These are phyloP conservation scores for Ondatra zibethicus DNA, from an alignment of 2,113 vertebrate species.

Conservation along the genomic window DNA sequence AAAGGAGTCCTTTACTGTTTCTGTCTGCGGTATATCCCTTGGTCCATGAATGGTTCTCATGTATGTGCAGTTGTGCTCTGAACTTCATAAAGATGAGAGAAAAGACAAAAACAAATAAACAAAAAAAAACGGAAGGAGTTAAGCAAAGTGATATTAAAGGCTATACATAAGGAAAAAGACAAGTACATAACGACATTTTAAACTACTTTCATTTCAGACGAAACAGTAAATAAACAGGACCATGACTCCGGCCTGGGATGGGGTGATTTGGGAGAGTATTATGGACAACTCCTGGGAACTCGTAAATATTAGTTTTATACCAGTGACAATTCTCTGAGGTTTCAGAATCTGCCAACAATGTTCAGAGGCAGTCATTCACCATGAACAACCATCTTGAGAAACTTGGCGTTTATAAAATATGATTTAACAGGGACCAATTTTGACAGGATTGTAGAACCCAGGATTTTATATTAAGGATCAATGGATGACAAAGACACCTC, in stretches of 20 bases:
- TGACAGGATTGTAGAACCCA: background rate
- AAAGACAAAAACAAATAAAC: conserved; percentile 30
- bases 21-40: background rate
- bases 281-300: background rate
- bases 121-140: background rate
- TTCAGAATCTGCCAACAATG: background rate
- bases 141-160: background rate
- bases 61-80: background rate
- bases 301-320: background rate
- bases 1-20: background rate
- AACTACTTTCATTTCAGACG: background rate
- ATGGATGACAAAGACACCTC: background rate
- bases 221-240: background rate
- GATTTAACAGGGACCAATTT: background rate
- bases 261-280: background rate
- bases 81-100: conserved; percentile 28
- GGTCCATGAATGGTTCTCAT: background rate
- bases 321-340: background rate
- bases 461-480: background rate
- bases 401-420: conserved; percentile 41
- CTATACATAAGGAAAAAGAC: background rate
- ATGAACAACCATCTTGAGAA: background rate
- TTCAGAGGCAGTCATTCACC: background rate
- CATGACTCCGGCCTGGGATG: background rate
- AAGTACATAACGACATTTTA: background rate